phyloP scores from a whole-genome alignment of 2,113 vertebrate species.

The Eretmochelys imbricata region DNA sequence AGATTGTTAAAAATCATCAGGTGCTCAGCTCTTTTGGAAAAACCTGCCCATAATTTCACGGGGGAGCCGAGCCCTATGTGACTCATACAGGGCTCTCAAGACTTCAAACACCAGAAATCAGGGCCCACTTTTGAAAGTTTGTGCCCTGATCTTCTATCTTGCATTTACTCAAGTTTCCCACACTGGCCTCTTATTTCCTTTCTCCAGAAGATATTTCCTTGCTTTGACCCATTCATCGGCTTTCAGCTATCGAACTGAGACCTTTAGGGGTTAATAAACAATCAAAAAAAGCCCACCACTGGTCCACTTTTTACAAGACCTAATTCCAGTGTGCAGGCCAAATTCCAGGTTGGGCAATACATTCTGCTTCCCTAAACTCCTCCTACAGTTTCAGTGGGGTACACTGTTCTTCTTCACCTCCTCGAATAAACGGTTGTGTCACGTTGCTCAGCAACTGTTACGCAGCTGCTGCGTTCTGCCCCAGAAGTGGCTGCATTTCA shows the following conservation, averaged over 20 bases:
- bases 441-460: not conserved
- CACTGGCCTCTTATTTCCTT: not conserved
- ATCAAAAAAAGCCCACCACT: not conserved
- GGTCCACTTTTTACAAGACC: accelerated
- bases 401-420: accelerated
- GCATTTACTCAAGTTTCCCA: not conserved
- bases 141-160: not conserved
- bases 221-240: not conserved
- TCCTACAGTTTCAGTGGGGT: accelerated
- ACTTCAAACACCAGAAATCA: not conserved
- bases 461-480: not conserved
- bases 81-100: not conserved
- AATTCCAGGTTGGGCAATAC: accelerated
- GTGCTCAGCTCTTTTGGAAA: not conserved
- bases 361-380: not conserved
- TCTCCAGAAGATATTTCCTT: not conserved
- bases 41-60: not conserved
- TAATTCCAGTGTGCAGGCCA: not conserved
- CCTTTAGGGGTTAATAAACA: not conserved
- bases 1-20: not conserved
- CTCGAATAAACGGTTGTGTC: accelerated
- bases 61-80: not conserved
- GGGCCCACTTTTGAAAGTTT: not conserved
- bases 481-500: accelerated
- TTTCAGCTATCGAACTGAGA: not conserved